Conservation (phyloP, 30 jellyfish, hydroid and myxozoan genomes). For the Rhopilema esculentum region DNA sequence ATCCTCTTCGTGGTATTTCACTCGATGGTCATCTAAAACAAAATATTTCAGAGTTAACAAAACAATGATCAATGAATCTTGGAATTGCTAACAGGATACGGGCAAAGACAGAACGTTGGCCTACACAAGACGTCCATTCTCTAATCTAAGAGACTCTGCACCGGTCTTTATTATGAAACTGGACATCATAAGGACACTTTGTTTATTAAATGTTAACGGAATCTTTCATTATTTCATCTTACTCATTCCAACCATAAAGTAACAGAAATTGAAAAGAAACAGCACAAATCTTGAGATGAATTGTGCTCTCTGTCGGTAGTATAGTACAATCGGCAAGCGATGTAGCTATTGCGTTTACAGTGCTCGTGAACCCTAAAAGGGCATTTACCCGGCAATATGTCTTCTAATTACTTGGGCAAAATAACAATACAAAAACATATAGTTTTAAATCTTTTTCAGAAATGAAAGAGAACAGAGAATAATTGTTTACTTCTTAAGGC, state of each 20-base stretch:
- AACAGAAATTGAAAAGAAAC: not conserved
- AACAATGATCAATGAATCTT: not conserved
- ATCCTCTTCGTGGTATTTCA: slow-evolving; percentile 74
- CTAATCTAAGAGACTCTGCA: no score
- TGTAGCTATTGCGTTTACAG: no score
- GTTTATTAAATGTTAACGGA: not conserved
- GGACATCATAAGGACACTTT: not conserved
- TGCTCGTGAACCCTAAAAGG: no score
- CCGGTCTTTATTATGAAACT: no score
- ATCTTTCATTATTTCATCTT: not conserved
- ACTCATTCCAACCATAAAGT: not conserved
- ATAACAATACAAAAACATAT: no score
- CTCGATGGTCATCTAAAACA: slow-evolving; percentile 47
- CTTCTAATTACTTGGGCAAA: no score
- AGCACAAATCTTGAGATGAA: not conserved
- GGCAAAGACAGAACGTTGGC: not conserved
- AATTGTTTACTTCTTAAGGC: no score
- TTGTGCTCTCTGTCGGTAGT: no score
- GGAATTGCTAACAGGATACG: not conserved
- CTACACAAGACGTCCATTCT: not conserved
- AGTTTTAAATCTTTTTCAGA: no score
- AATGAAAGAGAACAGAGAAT: no score
- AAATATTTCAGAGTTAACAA: not conserved
- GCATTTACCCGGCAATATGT: no score
- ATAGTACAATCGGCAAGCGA: no score